Evolutionary conservation across 2,797 vertebrate genomes (phyloP), one percentile per base, ranked within the genome.

Genomic region (Sparidentex hasta): DNA sequence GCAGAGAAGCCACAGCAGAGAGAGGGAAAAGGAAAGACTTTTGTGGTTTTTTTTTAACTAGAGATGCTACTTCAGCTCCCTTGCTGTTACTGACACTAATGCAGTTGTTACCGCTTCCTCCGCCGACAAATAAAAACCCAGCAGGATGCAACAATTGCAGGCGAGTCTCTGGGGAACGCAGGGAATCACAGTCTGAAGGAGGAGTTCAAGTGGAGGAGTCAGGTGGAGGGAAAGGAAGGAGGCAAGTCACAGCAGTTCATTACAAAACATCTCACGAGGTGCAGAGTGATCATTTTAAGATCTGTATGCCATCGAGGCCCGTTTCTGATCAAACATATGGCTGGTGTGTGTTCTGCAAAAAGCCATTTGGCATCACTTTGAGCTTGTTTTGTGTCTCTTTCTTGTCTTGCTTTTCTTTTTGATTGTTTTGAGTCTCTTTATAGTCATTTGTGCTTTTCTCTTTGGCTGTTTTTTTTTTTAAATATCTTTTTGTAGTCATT

Each of bases 51-150:
- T 80, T 77, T 77, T 69, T 17, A 55, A 21, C 59, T 57, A 5
- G 25, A 78, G 56, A 61, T 3, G 16, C 41, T 77, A 13, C 74
- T 58, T 66, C 20, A 43, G 57, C 44, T 84, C 46, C 61, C 58
- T 66, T 2, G 17, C 74, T 82, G 77, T 76, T 59, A 41, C 76
- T 72, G 61, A 82, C 66, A 68, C 58, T 68, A 69, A 78, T 75
- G 65, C 11, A 58, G 63, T 69, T 83, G 78, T 77, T 80, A 75
- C 68, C 25, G 3, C 69, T 70, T 71, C 73, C 64, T 74, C 75
- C 73, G 71, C 83, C 80, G 76, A 63, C 61, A 66, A 84, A 87
- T 87, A 61, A 76, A 79, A 75, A 78, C 46, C 61, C 76, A 71
- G 78, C 75, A 57, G 82, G 80, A 74, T 66, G 73, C 80, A 76